Evolutionary conservation across 2,888 invertebrate genomes (phyloP), one percentile per base, ranked within the genome.

Genomic region (Brachypterus glaber): DNA sequence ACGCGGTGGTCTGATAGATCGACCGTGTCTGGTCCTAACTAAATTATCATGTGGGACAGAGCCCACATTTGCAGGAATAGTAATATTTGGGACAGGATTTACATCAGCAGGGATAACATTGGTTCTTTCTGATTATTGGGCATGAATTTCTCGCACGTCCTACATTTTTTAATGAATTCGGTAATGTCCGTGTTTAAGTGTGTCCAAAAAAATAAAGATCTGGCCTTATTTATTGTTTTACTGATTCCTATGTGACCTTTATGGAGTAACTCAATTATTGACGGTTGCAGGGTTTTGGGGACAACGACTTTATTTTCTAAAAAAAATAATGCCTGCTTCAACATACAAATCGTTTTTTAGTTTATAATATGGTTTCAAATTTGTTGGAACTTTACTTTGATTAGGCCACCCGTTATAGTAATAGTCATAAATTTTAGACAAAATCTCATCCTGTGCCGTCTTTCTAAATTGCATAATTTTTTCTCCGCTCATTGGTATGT

Each of bases 401-500:
- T 46, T 42, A 8, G 46, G 40, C 48, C 47, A 50, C 4, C 46
- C 39, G 14, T 46, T 44, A 35, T 45, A 44, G 33, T 46, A 44
- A 39, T 41, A 50, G 13, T 46, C 35, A 34, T 18, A 17, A 37
- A 46, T 35, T 45, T 39, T 24, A 16, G 17, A 29, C 21, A 47
- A 34, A 17, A 33, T 29, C 27, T 26, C 7, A 33, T 46, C 44
- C 18, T 42, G 40, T 21, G 9, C 27, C 11, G 47, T 46, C 14
- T 13, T 30, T 38, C 44, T 40, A 24, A 43, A 43, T 26, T 35
- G 13, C 14, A n/a, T 17, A 30, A 33, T 40, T 37, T 41, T 42
- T 27, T 39, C 35, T 2, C 38, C 32, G 18, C 31, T 44, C 40
- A 47, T 42, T 8, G 40, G 44, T 33, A 45, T 33, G 34, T 47